Conservation (phyloP, 2,888 invertebrate genomes). For the Lasioglossum marginatum region DNA sequence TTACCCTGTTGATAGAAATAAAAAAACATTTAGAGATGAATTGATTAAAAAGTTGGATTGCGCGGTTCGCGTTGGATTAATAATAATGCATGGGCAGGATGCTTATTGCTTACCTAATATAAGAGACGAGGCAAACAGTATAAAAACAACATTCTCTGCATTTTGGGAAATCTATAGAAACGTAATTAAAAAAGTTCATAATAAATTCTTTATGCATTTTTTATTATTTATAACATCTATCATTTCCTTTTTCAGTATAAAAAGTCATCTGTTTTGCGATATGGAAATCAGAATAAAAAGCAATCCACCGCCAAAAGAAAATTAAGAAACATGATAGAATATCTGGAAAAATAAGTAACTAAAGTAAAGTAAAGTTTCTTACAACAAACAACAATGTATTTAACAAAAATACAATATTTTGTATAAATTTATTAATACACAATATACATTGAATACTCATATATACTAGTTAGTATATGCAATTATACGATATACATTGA, state of each 20-base stretch:
- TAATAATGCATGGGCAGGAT: slow-evolving; percentile 68
- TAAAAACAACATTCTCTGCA: slow-evolving; percentile 64
- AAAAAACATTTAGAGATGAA: slow-evolving; percentile 64
- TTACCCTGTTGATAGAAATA: slow-evolving; percentile 73
- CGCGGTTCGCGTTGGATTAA: slow-evolving; percentile 74
- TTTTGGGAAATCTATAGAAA: slow-evolving; percentile 74
- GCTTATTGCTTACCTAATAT: slow-evolving; percentile 74
- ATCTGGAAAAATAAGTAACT: background rate
- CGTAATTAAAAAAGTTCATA: slow-evolving; percentile 54
- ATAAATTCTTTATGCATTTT: background rate
- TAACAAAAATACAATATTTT: background rate
- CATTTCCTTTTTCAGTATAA: slow-evolving; percentile 15
- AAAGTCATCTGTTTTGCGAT: background rate
- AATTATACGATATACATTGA: background rate
- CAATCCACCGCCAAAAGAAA: background rate
- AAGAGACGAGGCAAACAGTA: slow-evolving; percentile 67
- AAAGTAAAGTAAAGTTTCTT: background rate
- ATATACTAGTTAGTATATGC: background rate
- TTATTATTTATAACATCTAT: background rate
- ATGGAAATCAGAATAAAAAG: slow-evolving; percentile 12
- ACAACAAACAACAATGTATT: slow-evolving; percentile 12
- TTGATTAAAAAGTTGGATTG: slow-evolving; percentile 70
- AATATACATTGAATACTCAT: background rate
- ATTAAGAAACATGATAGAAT: background rate
- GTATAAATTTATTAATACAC: background rate